Conservation (phyloP, 2,888 invertebrate species). For the Agrochola macilenta region DNA sequence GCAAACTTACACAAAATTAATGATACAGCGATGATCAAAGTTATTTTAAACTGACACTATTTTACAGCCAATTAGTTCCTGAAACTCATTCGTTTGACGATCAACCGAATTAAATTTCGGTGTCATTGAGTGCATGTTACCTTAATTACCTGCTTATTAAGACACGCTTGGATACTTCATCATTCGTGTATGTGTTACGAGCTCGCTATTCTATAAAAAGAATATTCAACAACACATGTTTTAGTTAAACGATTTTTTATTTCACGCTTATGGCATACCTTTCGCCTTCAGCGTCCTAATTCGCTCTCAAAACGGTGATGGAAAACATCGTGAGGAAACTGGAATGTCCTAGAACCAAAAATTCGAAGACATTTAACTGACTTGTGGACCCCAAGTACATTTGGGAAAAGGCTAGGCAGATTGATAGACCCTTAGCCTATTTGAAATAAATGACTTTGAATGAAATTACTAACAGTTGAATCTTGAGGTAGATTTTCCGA, state of each 20-base stretch:
- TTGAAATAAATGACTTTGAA: no score
- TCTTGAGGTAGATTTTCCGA: neutral
- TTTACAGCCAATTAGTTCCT: slow-evolving; percentile 40
- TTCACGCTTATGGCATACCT: neutral
- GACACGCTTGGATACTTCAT: no score
- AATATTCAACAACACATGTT: neutral
- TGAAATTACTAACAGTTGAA: neutral
- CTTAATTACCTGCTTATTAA: neutral
- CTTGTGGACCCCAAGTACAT: no score
- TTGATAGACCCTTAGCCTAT: no score
- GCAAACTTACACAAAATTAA: slow-evolving; percentile 24
- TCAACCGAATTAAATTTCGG: slow-evolving; percentile 39
- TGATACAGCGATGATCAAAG: slow-evolving; percentile 40
- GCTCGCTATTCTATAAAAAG: neutral
- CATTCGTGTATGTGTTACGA: neutral
- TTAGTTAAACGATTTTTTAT: neutral
- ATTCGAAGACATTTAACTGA: no score
- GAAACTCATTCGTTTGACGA: slow-evolving; percentile 49
- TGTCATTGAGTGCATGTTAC: slow-evolving; percentile 29
- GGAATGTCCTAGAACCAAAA: no score
- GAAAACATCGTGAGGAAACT: no score
- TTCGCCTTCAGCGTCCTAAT: neutral
- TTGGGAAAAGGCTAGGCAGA: no score
- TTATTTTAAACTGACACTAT: slow-evolving; percentile 21
- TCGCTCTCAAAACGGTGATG: no score